Conservation (phyloP, 1,140 invertebrate species). For the Anoplolepis gracilipes region DNA sequence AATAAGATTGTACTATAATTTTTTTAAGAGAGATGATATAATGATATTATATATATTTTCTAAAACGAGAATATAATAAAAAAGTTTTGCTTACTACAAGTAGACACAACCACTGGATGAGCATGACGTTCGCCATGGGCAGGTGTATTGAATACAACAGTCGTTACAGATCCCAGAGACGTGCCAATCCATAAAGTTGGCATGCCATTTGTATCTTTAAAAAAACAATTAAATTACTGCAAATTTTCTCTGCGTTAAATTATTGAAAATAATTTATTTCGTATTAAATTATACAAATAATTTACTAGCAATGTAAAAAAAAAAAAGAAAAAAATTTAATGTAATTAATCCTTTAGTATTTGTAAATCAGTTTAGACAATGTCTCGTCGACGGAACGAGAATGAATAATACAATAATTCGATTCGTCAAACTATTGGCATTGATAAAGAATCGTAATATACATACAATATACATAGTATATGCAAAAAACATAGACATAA, state of each 20-base stretch:
- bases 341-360: constrained; percentile 6
- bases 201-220: constrained; percentile 90
- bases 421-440: background rate
- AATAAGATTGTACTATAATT: background rate
- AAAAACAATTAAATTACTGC: constrained; percentile 10
- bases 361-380: background rate
- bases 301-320: too few relatives aligned
- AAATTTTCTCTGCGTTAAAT: background rate
- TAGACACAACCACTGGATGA: constrained; percentile 96
- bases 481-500: too few relatives aligned
- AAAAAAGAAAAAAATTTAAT: background rate
- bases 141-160: constrained; percentile 95
- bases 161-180: constrained; percentile 97
- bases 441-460: constrained; percentile 29
- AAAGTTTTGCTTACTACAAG: constrained; percentile 90
- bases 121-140: constrained; percentile 92
- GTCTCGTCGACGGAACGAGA: background rate
- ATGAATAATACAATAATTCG: background rate
- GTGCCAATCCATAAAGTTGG: constrained; percentile 98
- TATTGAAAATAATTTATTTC: background rate
- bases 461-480: background rate
- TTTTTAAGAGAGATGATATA: background rate
- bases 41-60: background rate
- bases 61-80: background rate
- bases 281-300: too few relatives aligned